A percentile compares a stretch with the other conserved stretches of the same genome.
phyloP scores from a whole-genome alignment of 2,113 vertebrate genomes.

The Pitta sordida region DNA sequence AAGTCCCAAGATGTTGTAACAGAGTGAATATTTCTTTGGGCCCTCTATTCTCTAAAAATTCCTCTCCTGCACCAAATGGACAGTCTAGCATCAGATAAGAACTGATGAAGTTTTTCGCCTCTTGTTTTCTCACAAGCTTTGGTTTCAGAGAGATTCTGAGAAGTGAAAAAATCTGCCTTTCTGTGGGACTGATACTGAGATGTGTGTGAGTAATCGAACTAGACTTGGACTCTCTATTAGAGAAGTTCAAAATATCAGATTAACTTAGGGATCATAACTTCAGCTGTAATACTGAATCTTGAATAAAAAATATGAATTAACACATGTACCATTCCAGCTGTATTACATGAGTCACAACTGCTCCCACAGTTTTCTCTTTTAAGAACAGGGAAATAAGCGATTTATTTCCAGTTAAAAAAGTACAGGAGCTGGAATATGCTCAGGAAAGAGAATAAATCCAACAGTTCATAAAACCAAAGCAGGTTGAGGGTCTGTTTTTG shows the following conservation, averaged over 20 bases:
- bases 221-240: background rate
- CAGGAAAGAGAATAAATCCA: background rate
- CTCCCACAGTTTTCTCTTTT: background rate
- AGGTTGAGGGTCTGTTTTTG: background rate
- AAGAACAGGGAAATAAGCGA: background rate
- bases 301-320: background rate
- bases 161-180: background rate
- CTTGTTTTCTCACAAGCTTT: slow-evolving; percentile 17
- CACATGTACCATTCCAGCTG: background rate
- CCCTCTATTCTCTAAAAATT: too few relatives aligned
- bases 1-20: too few relatives aligned
- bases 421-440: background rate
- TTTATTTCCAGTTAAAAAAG: background rate
- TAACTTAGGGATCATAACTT: background rate
- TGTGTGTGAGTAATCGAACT: background rate
- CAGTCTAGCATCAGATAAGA: slow-evolving; percentile 49
- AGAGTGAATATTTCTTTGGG: too few relatives aligned
- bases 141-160: background rate
- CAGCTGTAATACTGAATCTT: background rate
- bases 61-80: too few relatives aligned
- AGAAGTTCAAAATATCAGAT: background rate
- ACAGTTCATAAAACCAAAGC: background rate
- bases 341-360: background rate
- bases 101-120: background rate
- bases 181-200: background rate